Evolutionary conservation across 1,140 invertebrate genomes (phyloP).

Genomic region (Nylanderia fulva): DNA sequence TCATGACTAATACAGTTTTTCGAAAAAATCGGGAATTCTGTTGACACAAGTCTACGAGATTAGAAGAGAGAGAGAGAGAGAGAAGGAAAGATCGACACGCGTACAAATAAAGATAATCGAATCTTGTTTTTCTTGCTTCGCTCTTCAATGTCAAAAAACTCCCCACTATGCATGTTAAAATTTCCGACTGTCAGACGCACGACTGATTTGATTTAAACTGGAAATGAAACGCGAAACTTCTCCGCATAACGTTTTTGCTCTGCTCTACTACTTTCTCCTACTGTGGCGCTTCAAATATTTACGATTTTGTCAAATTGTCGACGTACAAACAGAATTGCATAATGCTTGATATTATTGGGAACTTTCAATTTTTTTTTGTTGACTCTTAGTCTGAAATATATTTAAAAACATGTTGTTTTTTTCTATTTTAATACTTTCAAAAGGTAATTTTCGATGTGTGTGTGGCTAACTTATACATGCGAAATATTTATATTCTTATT

Average conservation of each 20-base stretch:
- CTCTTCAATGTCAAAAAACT: conserved; percentile 62
- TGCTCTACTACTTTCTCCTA: conserved; percentile 28
- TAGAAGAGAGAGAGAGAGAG: background rate
- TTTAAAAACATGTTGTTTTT: no score
- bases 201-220: background rate
- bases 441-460: no score
- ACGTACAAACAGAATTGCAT: conserved; percentile 21
- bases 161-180: background rate
- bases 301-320: conserved; percentile 19
- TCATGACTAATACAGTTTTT: conserved; percentile 2
- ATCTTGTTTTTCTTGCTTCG: conserved; percentile 44
- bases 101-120: conserved; percentile 26
- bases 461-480: no score
- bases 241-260: background rate
- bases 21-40: background rate
- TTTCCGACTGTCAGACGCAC: background rate
- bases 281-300: conserved; percentile 5
- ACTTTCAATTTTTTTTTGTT: conserved; percentile 25
- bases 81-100: conserved; percentile 6
- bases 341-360: conserved; percentile 26
- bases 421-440: no score
- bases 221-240: conserved; percentile 1
- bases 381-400: no score
- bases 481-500: no score
- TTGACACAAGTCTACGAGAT: background rate